Evolutionary conservation across 2,797 vertebrate species (phyloP).

Genomic region (Ispidina picta): DNA sequence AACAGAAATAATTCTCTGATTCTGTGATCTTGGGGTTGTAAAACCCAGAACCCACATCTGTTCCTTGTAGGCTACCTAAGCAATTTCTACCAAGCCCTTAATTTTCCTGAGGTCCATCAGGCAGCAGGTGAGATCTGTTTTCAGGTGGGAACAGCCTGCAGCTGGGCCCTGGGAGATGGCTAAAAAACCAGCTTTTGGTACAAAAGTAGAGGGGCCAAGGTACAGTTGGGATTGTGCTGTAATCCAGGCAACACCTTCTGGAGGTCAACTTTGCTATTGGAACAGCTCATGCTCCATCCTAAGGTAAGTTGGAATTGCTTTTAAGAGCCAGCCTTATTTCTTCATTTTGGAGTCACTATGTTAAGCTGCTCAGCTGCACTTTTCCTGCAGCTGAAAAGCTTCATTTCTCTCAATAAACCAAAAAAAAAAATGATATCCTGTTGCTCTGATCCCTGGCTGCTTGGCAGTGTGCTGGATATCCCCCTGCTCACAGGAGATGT

Average conservation of each 20-base stretch:
- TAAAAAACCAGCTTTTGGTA: neutral
- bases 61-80: neutral
- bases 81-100: neutral
- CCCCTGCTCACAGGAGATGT: neutral
- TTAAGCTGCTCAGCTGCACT: neutral
- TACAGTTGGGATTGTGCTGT: neutral
- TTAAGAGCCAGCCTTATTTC: neutral
- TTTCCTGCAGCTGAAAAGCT: neutral
- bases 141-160: neutral
- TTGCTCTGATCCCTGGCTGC: constrained; percentile 5
- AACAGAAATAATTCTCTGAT: neutral
- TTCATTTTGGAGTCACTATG: neutral
- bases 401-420: neutral
- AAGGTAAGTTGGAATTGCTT: neutral
- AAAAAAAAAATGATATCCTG: neutral
- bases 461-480: neutral
- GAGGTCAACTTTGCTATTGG: neutral
- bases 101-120: neutral
- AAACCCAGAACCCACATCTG: neutral
- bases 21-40: neutral
- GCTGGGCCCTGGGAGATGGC: neutral
- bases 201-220: neutral
- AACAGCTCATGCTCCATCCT: neutral
- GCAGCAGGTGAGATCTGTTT: neutral
- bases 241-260: neutral